phyloP scores from a whole-genome alignment of 35 echinoderm and acorn worm genomes.

The Apostichopus californicus region DNA sequence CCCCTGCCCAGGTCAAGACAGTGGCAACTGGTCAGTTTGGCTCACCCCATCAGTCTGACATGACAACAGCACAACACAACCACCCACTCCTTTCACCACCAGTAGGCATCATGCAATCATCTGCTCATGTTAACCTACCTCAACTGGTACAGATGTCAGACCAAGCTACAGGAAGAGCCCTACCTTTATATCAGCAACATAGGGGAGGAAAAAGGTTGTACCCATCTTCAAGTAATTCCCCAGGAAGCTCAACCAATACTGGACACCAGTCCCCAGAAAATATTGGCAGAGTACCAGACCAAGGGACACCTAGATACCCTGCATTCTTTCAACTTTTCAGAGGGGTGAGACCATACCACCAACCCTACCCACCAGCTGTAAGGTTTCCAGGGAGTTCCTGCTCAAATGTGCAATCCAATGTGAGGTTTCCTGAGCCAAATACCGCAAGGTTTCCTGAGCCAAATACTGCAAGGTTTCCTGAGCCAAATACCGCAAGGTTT shows the following conservation, averaged over 20 bases:
- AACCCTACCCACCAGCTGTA: background rate
- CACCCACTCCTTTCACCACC: background rate
- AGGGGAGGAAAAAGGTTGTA: background rate
- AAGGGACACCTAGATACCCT: background rate
- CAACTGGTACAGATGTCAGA: background rate
- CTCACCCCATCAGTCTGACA: background rate
- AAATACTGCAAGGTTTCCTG: background rate
- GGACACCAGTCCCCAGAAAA: background rate
- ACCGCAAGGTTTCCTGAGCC: background rate
- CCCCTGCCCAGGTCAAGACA: background rate
- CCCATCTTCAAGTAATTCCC: background rate
- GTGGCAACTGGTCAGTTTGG: background rate
- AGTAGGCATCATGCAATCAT: background rate
- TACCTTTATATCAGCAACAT: background rate
- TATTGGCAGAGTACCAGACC: background rate
- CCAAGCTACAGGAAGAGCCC: background rate
- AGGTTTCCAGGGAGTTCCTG: background rate
- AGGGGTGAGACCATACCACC: background rate
- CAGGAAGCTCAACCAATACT: background rate
- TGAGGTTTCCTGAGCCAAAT: too few relatives aligned
- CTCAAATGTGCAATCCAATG: background rate
- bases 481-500: background rate
- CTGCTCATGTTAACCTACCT: background rate
- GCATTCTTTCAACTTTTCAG: background rate
- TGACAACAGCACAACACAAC: background rate